Percentiles rank a stretch among this genome's conserved stretches.
These are phyloP conservation scores for Sceliomorpha sp. DNA, from an alignment of 2,888 invertebrate genomes.

Conservation along the genomic window DNA sequence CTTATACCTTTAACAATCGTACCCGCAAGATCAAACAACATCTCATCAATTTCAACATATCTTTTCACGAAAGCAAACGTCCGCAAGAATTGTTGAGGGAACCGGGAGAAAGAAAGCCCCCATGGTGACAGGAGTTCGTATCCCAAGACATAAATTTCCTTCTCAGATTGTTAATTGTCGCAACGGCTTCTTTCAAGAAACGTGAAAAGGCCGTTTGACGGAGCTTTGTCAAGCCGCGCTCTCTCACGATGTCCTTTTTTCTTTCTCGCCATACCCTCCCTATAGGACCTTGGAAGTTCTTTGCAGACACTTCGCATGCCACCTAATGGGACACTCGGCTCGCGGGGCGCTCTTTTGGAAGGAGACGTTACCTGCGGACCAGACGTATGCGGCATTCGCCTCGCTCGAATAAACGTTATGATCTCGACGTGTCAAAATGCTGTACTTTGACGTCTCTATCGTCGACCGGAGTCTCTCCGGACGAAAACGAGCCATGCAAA, in stretches of 20 bases:
- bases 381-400: too few species aligned
- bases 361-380: background rate
- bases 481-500: slow-evolving; percentile 2
- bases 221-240: background rate
- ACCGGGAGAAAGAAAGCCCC: background rate
- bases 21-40: too few species aligned
- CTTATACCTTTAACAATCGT: too few species aligned
- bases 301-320: too few species aligned
- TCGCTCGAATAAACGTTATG: background rate
- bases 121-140: background rate
- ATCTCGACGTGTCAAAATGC: background rate
- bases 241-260: too few species aligned
- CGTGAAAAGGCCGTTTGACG: background rate
- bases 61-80: too few species aligned
- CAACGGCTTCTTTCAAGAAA: background rate
- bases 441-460: slow-evolving; percentile 5
- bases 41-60: too few species aligned
- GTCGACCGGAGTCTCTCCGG: background rate
- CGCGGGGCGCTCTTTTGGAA: background rate
- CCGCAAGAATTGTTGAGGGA: too few species aligned
- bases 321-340: background rate
- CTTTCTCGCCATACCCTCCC: too few species aligned
- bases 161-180: background rate
- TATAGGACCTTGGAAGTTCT: too few species aligned
- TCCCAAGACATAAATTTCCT: background rate